Percentiles rank a stretch among this genome's conserved stretches.
Evolutionary conservation across 2,113 vertebrate genomes (phyloP).

Genomic region (Ceyx margarethae): DNA sequence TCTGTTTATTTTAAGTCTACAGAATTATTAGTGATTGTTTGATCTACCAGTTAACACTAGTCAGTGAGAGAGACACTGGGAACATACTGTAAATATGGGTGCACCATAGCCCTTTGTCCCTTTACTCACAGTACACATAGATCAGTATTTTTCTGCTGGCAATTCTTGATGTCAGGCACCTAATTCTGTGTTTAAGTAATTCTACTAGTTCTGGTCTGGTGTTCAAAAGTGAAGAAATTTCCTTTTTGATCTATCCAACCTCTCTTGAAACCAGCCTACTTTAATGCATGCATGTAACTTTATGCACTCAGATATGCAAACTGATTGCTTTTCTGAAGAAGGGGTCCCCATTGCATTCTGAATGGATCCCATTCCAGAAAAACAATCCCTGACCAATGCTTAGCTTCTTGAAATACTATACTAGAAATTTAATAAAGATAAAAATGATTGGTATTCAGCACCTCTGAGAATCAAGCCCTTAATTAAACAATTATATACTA

Average conservation of each 20-base stretch:
- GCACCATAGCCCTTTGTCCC: neutral
- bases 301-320: neutral
- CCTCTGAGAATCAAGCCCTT: neutral
- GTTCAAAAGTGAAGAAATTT: neutral
- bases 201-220: neutral
- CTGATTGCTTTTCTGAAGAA: neutral
- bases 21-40: neutral
- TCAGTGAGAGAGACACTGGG: neutral
- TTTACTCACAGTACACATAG: neutral
- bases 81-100: neutral
- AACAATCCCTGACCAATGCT: neutral
- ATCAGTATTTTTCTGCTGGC: neutral
- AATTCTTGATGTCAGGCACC: neutral
- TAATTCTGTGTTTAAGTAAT: neutral
- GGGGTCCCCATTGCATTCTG: neutral
- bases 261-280: neutral
- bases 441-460: neutral
- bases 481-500: neutral
- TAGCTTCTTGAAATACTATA: neutral
- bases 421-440: neutral
- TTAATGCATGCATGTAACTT: neutral
- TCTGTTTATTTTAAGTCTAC: conserved; percentile 30
- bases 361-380: neutral
- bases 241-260: neutral
- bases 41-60: neutral